Evolutionary conservation across 2,797 vertebrate genomes (phyloP).

Genomic region (Alfaro cultratus): DNA sequence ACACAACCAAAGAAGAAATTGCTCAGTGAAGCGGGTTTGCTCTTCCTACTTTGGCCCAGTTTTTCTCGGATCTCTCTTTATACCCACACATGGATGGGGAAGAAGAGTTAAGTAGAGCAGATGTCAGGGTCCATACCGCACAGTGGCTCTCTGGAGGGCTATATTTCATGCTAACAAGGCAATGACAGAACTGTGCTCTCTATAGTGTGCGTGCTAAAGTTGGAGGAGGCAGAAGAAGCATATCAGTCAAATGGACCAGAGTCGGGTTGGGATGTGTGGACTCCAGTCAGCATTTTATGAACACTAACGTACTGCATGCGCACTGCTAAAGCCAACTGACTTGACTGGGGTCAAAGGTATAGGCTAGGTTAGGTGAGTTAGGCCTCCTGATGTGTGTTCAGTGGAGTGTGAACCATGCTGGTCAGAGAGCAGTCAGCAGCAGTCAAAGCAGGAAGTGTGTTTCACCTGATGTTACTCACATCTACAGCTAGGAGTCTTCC

Average conservation of each 20-base stretch:
- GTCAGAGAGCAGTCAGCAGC: background rate
- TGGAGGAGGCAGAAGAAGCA: constrained; percentile 24
- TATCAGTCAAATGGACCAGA: constrained; percentile 7
- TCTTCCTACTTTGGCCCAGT: constrained; percentile 53
- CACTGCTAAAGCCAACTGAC: background rate
- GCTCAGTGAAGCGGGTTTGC: constrained; percentile 18
- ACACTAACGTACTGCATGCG: background rate
- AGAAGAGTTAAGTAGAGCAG: constrained; percentile 52
- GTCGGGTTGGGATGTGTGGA: background rate
- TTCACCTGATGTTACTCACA: background rate
- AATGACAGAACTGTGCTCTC: constrained; percentile 24
- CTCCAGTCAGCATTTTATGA: background rate
- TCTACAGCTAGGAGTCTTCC: background rate
- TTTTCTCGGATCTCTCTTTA: constrained; percentile 32
- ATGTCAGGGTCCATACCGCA: constrained; percentile 35
- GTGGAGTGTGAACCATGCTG: background rate
- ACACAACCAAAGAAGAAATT: constrained; percentile 1
- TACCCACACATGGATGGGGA: constrained; percentile 10
- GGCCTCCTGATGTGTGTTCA: background rate
- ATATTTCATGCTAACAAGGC: constrained; percentile 49
- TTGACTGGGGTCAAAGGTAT: background rate
- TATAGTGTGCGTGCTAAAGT: constrained; percentile 19
- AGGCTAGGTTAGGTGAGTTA: background rate
- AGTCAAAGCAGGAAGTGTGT: background rate
- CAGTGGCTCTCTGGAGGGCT: constrained; percentile 43